Evolutionary conservation across 2,888 invertebrate genomes (phyloP).

Genomic region (Shargacucullia verbasci): DNA sequence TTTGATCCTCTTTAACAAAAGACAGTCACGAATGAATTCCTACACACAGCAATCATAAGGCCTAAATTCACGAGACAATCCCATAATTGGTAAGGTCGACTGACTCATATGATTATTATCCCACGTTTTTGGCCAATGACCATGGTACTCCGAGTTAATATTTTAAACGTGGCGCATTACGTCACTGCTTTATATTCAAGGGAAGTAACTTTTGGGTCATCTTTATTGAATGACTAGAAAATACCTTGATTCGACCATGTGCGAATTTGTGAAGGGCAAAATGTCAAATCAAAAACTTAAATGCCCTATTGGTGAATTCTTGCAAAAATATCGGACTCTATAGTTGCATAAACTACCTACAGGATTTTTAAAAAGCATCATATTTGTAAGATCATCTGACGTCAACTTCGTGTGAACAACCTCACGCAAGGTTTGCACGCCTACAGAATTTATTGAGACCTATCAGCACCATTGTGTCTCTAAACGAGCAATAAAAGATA

Average conservation of each 20-base stretch:
- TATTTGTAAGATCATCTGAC: neutral
- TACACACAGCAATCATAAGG: constrained; percentile 8
- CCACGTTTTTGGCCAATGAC: constrained; percentile 39
- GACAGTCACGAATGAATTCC: no score
- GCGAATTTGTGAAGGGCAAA: neutral
- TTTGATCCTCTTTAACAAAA: no score
- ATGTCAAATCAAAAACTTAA: no score
- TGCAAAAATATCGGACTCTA: no score
- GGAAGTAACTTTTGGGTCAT: constrained; percentile 21
- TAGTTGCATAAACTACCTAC: no score
- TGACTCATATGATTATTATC: constrained; percentile 55
- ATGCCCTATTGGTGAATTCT: no score
- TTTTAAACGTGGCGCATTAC: constrained; percentile 38
- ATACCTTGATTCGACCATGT: no score
- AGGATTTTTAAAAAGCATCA: no score
- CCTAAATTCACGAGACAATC: constrained; percentile 23
- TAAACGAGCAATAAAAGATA: constrained; percentile 16
- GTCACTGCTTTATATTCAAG: constrained; percentile 55
- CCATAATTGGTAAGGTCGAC: constrained; percentile 58
- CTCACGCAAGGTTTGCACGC: constrained; percentile 12
- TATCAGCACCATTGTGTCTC: constrained; percentile 17
- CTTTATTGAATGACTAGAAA: constrained; percentile 2
- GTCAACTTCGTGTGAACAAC: constrained; percentile 17
- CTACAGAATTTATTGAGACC: constrained; percentile 22
- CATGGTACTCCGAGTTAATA: constrained; percentile 33